These are phyloP conservation scores for Slavum lentiscoides DNA, from an alignment of 2,888 invertebrate species.

Conservation along the genomic window DNA sequence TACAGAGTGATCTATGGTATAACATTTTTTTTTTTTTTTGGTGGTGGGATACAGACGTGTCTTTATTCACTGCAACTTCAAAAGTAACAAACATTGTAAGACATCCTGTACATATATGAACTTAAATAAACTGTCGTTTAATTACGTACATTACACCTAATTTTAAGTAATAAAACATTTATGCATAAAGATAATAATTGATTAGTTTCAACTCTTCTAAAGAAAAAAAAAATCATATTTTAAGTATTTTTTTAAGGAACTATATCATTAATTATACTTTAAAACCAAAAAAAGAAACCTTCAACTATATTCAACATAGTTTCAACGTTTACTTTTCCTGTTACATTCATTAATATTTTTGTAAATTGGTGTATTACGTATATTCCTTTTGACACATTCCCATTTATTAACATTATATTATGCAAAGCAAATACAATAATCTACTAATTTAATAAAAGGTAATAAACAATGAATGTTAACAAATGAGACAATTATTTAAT, in stretches of 20 bases:
- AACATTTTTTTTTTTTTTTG: background rate
- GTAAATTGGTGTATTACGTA: background rate
- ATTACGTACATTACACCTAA: background rate
- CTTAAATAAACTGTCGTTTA: background rate
- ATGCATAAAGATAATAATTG: slow-evolving; percentile 7
- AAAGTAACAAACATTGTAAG: background rate
- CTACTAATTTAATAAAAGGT: background rate
- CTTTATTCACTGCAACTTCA: background rate
- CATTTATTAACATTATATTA: background rate
- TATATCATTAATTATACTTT: background rate
- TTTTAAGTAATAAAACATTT: slow-evolving; percentile 14
- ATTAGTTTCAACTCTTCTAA: slow-evolving; percentile 16
- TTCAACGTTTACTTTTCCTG: background rate
- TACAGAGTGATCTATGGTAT: background rate
- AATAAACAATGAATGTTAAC: slow-evolving; percentile 10
- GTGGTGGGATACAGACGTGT: background rate
- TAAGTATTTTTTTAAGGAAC: background rate
- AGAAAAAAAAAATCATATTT: slow-evolving; percentile 7
- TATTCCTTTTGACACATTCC: background rate
- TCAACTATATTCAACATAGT: background rate
- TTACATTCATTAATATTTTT: background rate
- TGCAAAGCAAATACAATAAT: slow-evolving; percentile 13
- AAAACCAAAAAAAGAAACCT: background rate
- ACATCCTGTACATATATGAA: slow-evolving; percentile 1
- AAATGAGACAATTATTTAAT: slow-evolving; percentile 12